Evolutionary conservation across 2,797 vertebrate species (phyloP), one percentile per base, ranked within the genome.

Genomic region (Rhynchonycteris naso): DNA sequence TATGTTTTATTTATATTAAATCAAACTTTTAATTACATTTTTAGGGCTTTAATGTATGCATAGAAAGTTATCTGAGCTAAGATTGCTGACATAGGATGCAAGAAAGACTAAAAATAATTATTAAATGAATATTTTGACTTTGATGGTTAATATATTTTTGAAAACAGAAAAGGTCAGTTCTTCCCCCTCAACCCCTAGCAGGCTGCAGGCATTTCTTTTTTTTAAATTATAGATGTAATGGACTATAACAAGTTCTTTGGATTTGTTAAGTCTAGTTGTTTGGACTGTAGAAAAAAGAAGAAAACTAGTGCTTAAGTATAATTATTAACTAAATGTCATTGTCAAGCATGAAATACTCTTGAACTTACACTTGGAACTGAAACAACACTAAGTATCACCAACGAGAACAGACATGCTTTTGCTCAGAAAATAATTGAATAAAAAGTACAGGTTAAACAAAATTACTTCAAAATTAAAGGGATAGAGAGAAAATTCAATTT

Each of bases 261-360:
- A 78, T 95, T 88, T 94, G 15, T 50, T 38, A 82, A 91, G 10
- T 43, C 80, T 93, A 12, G 66, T 38, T 96, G 11, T 54, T 90
- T 30, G 95, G 4, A 91, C 26, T 72, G 8, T 59, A 19, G 9
- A 50, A 52, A 88, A 74, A 24, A 78, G 33, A 16, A 61, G n/a
- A 52, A 71, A 92, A 79, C 19, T 59, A 33, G 14, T 24, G 9
- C 2, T 83, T 86, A 90, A 68, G 66, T 86, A 43, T 87, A 93
- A 89, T 83, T 91, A 89, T 83, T 91, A 88, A 33, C n/a, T 88
- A 59, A 88, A 94, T 56, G 22, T 66, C 85, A 90, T 1, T 83
- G 35, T 43, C n/a, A 88, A 88, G 21, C 65, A 89, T 33, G 35
- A 76, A 94, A 92, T 95, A 28, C n/a, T 59, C 5, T 33, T 92